Percentiles rank a stretch among this genome's conserved stretches.
Conservation (phyloP, 2,113 vertebrate genomes). For the Oostethus manadensis region DNA sequence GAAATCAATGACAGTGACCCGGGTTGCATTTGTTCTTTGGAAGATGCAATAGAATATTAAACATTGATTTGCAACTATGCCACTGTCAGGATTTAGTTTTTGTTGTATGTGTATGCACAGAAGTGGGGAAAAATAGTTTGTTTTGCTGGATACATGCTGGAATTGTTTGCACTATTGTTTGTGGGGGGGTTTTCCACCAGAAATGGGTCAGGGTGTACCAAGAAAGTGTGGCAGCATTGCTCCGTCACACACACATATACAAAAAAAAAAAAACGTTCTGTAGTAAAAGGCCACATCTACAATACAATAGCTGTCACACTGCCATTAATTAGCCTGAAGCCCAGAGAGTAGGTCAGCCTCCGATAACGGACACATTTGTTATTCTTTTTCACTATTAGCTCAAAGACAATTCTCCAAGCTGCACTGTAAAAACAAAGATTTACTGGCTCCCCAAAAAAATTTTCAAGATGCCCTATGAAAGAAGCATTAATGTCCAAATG, state of each 20-base stretch:
- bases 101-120: constrained; percentile 13
- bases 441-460: constrained; percentile 36
- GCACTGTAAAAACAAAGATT: constrained; percentile 48
- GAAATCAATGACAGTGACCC: constrained; percentile 54
- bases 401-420: constrained; percentile 31
- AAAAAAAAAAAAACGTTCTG: constrained; percentile 18
- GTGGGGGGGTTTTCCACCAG: background rate
- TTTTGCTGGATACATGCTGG: too few relatives aligned
- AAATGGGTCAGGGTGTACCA: background rate
- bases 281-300: constrained; percentile 28
- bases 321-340: constrained; percentile 50
- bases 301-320: constrained; percentile 42
- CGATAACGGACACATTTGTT: constrained; percentile 51
- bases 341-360: constrained; percentile 41
- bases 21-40: constrained; percentile 33
- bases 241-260: constrained; percentile 5
- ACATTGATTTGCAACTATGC: background rate
- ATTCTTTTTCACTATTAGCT: constrained; percentile 39
- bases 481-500: constrained; percentile 31
- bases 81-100: constrained; percentile 18
- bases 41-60: constrained; percentile 13
- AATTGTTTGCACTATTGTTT: constrained; percentile 19
- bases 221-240: constrained; percentile 20
- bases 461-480: constrained; percentile 30
- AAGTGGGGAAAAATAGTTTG: background rate